Conservation (phyloP, 23 tunicate genomes). For the Ascidia mentula region DNA sequence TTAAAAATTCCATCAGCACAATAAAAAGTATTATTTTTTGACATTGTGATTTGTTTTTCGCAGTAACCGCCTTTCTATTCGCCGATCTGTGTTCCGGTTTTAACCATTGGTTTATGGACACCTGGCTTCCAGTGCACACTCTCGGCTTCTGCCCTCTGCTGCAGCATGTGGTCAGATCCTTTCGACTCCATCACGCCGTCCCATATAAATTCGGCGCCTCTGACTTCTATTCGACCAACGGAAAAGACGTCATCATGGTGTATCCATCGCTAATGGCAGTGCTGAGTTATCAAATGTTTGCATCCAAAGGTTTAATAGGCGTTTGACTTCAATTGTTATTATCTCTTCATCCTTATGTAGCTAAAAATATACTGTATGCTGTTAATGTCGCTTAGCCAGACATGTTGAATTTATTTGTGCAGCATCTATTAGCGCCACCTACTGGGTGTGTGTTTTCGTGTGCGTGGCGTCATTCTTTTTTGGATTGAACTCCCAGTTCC, state of each 20-base stretch:
- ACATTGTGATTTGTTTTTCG: no score
- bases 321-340: no score
- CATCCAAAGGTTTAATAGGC: not conserved
- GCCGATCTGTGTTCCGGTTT: not conserved
- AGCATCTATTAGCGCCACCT: not conserved
- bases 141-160: conserved; percentile 5
- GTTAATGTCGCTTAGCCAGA: not conserved
- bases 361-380: not conserved
- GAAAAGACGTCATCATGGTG: conserved; percentile 7
- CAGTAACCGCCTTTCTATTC: not conserved
- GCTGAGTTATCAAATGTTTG: not conserved
- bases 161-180: conserved; percentile 5
- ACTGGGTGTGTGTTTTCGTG: not conserved
- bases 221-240: not conserved
- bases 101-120: conserved; percentile 5
- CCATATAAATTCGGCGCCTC: not conserved
- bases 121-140: conserved; percentile 4
- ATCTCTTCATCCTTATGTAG: no score
- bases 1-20: no score
- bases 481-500: not conserved
- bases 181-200: conserved; percentile 1
- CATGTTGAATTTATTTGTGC: not conserved
- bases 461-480: conserved; percentile 1
- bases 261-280: not conserved
- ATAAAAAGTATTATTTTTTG: no score